phyloP scores from a whole-genome alignment of 1,140 invertebrate genomes.

The Drosophila ercepeae region DNA sequence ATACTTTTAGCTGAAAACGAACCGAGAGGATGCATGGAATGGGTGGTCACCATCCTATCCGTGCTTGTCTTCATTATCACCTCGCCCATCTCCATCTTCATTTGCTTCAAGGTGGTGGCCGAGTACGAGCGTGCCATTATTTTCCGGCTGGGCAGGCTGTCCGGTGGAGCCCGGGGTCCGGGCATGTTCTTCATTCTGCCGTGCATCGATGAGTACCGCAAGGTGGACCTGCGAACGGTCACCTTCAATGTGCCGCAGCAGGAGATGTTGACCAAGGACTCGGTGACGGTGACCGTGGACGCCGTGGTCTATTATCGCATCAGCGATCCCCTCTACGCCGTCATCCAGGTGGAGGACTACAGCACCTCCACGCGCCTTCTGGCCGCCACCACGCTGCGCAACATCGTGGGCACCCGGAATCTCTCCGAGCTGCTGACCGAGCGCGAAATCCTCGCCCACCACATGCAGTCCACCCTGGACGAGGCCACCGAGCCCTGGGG shows the following conservation, averaged over 20 bases:
- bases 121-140: slow-evolving; percentile 96
- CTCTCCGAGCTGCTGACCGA: slow-evolving; percentile 89
- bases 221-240: slow-evolving; percentile 92
- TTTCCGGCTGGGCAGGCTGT: slow-evolving; percentile 92
- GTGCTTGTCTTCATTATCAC: slow-evolving; percentile 90
- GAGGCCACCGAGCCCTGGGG: slow-evolving; percentile 98
- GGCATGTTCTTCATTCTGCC: slow-evolving; percentile 95
- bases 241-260: slow-evolving; percentile 86
- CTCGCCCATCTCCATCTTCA: slow-evolving; percentile 92
- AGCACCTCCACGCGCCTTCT: slow-evolving; percentile 91
- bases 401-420: slow-evolving; percentile 96
- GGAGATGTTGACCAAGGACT: slow-evolving; percentile 94
- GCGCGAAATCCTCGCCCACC: slow-evolving; percentile 91
- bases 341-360: slow-evolving; percentile 91
- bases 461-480: slow-evolving; percentile 74
- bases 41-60: slow-evolving; percentile 91
- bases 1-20: slow-evolving; percentile 84
- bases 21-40: slow-evolving; percentile 88
- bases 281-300: slow-evolving; percentile 95
- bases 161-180: slow-evolving; percentile 86
- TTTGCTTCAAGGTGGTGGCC: slow-evolving; percentile 89
- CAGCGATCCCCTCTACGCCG: slow-evolving; percentile 90
- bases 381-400: slow-evolving; percentile 93
- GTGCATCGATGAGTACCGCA: slow-evolving; percentile 94
- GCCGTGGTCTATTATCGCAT: slow-evolving; percentile 96